Base-by-base conservation (phyloP, 2,113 vertebrate species). In the Mesoclemmys tuberculata region DNA sequence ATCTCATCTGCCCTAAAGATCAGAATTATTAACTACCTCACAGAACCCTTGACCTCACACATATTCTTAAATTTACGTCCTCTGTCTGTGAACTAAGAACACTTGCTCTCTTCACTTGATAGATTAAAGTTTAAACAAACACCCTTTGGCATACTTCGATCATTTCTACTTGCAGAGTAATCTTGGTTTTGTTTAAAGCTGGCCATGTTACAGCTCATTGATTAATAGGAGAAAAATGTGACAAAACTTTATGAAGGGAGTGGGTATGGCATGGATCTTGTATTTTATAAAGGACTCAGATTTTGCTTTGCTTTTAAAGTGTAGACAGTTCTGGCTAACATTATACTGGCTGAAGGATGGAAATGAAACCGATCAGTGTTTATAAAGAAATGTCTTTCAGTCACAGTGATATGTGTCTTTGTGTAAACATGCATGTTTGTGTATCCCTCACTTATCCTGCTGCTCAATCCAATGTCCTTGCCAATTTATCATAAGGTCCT, bases 161-260 rank as follows among this genome's bases (percentile, higher is more conserved):
- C 29, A 82, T 52, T 94, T 96, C 64, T 94, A 80, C 68, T 88
- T 93, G 38, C 44, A 95, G 44, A 94, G 84, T 82, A 93, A 89
- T 10, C n/a, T 87, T 93, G 77, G 31, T 27, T 95, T 86, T 80
- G 29, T 90, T 85, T 93, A 96, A 92, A 94, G 6, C 61, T 92
- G 41, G 29, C 44, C 0, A 0, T 71, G 29, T 82, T 85, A 85
- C 49, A 93, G 49, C 24, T 89, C 44, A 90, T 90, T 90, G 90
- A 95, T 93, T 83, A 95, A 78, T n/a, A 90, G 54, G 19, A 38
- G 82, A 90, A 90, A 89, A 84, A 18, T 64, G 49, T 78, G 75
- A 82, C 46, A 79, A 80, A 86, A 81, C 3, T 90, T 93, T 10
- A 79, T 49, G n/a, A 61, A 88, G 7, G 29, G 29, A 87, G 35